phyloP scores from a whole-genome alignment of 2,113 vertebrate species.

The Cercocebus atys region DNA sequence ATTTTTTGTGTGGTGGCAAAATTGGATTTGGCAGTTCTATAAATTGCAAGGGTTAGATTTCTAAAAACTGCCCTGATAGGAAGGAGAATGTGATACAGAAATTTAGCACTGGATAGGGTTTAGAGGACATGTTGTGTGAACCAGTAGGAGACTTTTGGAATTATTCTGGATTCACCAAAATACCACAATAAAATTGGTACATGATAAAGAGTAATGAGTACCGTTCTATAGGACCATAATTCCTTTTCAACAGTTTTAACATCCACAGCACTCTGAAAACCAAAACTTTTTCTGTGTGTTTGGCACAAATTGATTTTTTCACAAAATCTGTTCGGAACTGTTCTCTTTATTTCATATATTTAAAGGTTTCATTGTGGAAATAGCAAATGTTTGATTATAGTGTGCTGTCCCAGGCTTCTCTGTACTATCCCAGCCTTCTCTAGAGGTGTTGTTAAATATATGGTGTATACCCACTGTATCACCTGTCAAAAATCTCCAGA shows the following conservation, averaged over 20 bases:
- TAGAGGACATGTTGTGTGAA: background rate
- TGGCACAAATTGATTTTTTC: background rate
- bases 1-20: conserved; percentile 2
- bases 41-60: conserved; percentile 30
- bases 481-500: background rate
- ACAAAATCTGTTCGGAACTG: background rate
- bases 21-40: conserved; percentile 24
- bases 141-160: background rate
- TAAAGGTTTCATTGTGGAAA: conserved; percentile 9
- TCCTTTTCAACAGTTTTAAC: background rate
- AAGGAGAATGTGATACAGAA: conserved; percentile 11
- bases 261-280: background rate
- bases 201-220: background rate
- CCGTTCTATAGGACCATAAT: background rate
- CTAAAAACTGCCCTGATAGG: background rate
- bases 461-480: background rate
- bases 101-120: background rate
- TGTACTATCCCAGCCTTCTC: background rate
- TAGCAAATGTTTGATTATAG: background rate
- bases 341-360: conserved; percentile 23
- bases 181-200: background rate
- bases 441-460: background rate
- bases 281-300: background rate
- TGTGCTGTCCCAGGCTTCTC: background rate
- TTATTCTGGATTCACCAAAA: conserved; percentile 17